A percentile compares a stretch with the other conserved stretches of the same genome.
These are phyloP conservation scores for Daboia siamensis DNA, from an alignment of 2,113 vertebrate genomes.

Conservation along the genomic window DNA sequence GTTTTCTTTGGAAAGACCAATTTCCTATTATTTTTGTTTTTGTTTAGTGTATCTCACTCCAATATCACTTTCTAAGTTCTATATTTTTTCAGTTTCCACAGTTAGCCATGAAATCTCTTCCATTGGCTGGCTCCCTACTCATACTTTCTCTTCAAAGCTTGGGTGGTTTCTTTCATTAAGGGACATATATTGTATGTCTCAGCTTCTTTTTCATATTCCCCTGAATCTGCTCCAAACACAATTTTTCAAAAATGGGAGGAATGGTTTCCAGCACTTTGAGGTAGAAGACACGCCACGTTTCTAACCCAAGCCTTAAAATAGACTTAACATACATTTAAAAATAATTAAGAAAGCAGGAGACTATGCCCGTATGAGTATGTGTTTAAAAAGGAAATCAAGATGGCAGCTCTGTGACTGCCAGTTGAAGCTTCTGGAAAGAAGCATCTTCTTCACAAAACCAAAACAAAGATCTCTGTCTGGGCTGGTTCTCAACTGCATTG, in stretches of 20 bases:
- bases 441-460: not conserved
- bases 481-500: not conserved
- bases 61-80: slow-evolving; percentile 12
- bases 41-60: slow-evolving; percentile 46
- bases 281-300: not conserved
- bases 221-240: not conserved
- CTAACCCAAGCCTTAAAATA: not conserved
- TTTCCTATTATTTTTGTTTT: slow-evolving; percentile 29
- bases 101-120: not conserved
- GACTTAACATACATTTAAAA: not conserved
- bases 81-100: not conserved
- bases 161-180: not conserved
- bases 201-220: not conserved
- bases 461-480: not conserved
- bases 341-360: not conserved
- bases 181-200: not conserved
- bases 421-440: not conserved
- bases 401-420: not conserved
- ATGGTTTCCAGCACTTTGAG: not conserved
- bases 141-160: not conserved
- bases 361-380: not conserved
- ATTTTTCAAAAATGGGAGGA: not conserved
- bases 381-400: not conserved
- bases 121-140: not conserved
- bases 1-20: slow-evolving; percentile 61